phyloP scores from a whole-genome alignment of 1,140 invertebrate species.

The Drosophila ogumai region DNA sequence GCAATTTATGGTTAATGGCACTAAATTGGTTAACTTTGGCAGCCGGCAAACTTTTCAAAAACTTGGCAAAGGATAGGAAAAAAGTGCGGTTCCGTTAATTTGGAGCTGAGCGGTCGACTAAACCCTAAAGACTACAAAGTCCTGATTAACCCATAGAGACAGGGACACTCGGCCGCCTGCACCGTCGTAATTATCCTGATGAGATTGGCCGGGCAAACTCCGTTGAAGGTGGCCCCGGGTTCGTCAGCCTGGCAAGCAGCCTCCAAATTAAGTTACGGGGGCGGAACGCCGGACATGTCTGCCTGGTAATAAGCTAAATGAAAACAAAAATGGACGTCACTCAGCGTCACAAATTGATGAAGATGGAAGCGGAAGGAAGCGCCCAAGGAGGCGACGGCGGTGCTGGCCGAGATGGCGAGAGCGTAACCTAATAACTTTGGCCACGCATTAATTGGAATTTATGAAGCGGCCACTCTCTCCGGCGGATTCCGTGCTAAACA shows the following conservation, averaged over 20 bases:
- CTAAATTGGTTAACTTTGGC: slow-evolving; percentile 78
- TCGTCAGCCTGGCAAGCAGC: slow-evolving; percentile 45
- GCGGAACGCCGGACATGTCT: slow-evolving; percentile 56
- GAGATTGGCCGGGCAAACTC: slow-evolving; percentile 56
- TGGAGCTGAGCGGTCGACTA: slow-evolving; percentile 59
- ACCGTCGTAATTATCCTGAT: slow-evolving; percentile 69
- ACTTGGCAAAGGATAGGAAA: slow-evolving; percentile 52
- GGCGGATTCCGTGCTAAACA: slow-evolving; percentile 51
- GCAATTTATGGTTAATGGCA: slow-evolving; percentile 63
- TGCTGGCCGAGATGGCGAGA: slow-evolving; percentile 12
- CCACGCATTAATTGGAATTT: slow-evolving; percentile 79
- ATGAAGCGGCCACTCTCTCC: slow-evolving; percentile 49
- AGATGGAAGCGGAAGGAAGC: slow-evolving; percentile 55
- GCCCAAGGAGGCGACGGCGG: background rate
- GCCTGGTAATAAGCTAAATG: slow-evolving; percentile 72
- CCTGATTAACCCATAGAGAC: slow-evolving; percentile 73
- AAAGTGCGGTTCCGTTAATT: slow-evolving; percentile 56
- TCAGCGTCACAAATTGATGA: slow-evolving; percentile 63
- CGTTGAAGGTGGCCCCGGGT: slow-evolving; percentile 42
- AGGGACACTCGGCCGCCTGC: slow-evolving; percentile 4
- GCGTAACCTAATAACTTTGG: slow-evolving; percentile 76
- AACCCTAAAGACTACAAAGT: slow-evolving; percentile 63
- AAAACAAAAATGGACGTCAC: slow-evolving; percentile 75
- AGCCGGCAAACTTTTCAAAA: slow-evolving; percentile 69
- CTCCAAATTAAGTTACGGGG: slow-evolving; percentile 66